Percentiles rank a stretch among this genome's conserved stretches.
phyloP scores from a whole-genome alignment of 2,888 invertebrate genomes.

The Abrostola tripartita region DNA sequence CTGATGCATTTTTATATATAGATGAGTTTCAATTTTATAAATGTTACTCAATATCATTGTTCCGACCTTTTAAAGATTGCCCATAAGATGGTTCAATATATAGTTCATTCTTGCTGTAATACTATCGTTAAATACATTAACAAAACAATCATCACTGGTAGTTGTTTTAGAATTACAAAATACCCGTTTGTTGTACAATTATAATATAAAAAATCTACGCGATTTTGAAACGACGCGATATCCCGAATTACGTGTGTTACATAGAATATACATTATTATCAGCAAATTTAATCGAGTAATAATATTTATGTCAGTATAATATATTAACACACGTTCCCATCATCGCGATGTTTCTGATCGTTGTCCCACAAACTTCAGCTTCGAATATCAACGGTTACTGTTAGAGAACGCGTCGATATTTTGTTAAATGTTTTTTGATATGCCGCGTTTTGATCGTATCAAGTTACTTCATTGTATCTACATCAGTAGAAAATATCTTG shows the following conservation, averaged over 20 bases:
- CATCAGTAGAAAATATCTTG: slow-evolving; percentile 12
- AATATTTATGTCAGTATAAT: no score
- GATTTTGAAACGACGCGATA: slow-evolving; percentile 44
- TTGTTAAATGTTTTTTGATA: slow-evolving; percentile 37
- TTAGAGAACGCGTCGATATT: slow-evolving; percentile 37
- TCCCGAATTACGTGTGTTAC: not conserved
- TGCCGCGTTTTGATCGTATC: slow-evolving; percentile 48
- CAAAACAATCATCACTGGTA: slow-evolving; percentile 23
- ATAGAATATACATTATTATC: not conserved
- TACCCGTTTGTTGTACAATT: slow-evolving; percentile 44
- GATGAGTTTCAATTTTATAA: not conserved
- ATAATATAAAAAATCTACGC: slow-evolving; percentile 33
- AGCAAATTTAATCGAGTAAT: not conserved
- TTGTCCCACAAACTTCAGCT: slow-evolving; percentile 38
- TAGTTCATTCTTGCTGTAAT: not conserved
- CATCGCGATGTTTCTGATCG: not conserved
- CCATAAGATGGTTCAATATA: slow-evolving; percentile 21
- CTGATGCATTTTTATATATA: slow-evolving; percentile 1
- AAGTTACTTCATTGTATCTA: slow-evolving; percentile 14
- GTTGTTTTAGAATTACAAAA: slow-evolving; percentile 19
- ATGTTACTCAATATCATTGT: slow-evolving; percentile 9
- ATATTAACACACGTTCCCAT: not conserved
- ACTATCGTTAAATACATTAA: slow-evolving; percentile 43
- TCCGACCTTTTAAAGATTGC: slow-evolving; percentile 39
- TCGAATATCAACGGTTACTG: slow-evolving; percentile 40